A percentile compares a stretch with the other conserved stretches of the same genome.
Conservation (phyloP, 2,888 invertebrate species). For the Dryococelus australis region DNA sequence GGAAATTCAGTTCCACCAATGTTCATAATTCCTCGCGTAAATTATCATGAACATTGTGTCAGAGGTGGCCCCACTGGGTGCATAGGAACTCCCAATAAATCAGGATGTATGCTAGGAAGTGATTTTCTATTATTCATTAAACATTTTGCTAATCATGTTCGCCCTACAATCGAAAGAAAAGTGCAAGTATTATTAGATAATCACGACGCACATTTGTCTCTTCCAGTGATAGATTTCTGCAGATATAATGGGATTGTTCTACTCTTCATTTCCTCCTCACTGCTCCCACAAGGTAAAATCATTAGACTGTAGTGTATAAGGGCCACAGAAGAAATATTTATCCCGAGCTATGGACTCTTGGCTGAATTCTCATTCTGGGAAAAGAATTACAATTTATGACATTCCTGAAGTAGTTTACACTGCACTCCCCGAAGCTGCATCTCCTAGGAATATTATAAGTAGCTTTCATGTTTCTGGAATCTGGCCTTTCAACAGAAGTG, state of each 20-base stretch:
- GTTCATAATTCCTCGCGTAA: too few species aligned
- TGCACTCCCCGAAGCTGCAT: too few species aligned
- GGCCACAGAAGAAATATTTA: neutral
- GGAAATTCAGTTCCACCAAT: too few species aligned
- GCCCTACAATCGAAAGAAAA: neutral
- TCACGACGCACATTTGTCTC: neutral
- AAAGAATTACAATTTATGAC: too few species aligned
- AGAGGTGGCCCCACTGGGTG: slow-evolving; percentile 18
- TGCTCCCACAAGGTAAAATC: neutral
- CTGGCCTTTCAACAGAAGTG: slow-evolving; percentile 25
- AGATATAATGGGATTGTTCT: too few species aligned
- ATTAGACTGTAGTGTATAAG: neutral
- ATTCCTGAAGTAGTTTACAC: too few species aligned
- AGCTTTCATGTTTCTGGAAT: slow-evolving; percentile 18
- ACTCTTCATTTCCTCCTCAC: neutral
- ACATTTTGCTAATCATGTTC: too few species aligned
- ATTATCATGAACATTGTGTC: neutral
- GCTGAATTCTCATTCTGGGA: too few species aligned
- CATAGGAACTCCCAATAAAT: slow-evolving; percentile 23
- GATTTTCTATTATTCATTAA: too few species aligned
- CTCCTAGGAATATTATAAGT: neutral
- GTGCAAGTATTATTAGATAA: neutral
- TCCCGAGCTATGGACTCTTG: too few species aligned
- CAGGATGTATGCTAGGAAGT: neutral
- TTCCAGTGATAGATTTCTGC: too few species aligned